A percentile compares a stretch with the other conserved stretches of the same genome.
phyloP scores from a whole-genome alignment of 2,888 invertebrate genomes.

The Lasioglossum marginatum region DNA sequence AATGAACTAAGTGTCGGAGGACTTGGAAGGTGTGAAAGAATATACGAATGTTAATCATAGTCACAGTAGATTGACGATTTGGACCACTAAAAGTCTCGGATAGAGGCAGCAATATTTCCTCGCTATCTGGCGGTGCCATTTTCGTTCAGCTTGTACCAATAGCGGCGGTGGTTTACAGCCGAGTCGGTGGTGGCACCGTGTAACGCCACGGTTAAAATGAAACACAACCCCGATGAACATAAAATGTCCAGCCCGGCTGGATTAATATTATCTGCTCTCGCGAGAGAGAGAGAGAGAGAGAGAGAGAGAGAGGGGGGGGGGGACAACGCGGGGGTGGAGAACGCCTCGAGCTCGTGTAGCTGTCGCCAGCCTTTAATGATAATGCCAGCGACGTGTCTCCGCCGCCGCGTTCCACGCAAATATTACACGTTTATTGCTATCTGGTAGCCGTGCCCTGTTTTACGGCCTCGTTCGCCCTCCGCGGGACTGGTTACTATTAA shows the following conservation, averaged over 20 bases:
- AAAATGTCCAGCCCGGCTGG: constrained; percentile 37
- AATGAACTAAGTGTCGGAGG: too few relatives aligned
- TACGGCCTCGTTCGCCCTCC: constrained; percentile 33
- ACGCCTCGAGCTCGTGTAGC: constrained; percentile 7
- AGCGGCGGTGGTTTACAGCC: constrained; percentile 33
- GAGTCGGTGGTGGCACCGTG: constrained; percentile 17
- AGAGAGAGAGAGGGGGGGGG: background rate
- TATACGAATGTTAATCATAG: background rate
- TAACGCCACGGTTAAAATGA: constrained; percentile 40
- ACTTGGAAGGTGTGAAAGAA: too few relatives aligned
- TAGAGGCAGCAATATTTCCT: constrained; percentile 16
- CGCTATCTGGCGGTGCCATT: constrained; percentile 40
- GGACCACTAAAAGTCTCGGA: constrained; percentile 19
- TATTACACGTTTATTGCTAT: constrained; percentile 52
- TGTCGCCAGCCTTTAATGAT: constrained; percentile 51
- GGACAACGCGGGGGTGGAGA: background rate
- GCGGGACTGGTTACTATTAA: constrained; percentile 26
- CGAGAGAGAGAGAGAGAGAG: background rate
- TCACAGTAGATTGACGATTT: background rate
- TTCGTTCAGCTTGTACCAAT: constrained; percentile 40
- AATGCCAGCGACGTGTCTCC: constrained; percentile 38
- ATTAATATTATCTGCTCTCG: constrained; percentile 48
- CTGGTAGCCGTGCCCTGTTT: constrained; percentile 43
- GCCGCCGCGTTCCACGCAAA: constrained; percentile 9
- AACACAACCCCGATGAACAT: constrained; percentile 36